Conservation (phyloP, 2,113 vertebrate species). For the Hemibagrus wyckioides region DNA sequence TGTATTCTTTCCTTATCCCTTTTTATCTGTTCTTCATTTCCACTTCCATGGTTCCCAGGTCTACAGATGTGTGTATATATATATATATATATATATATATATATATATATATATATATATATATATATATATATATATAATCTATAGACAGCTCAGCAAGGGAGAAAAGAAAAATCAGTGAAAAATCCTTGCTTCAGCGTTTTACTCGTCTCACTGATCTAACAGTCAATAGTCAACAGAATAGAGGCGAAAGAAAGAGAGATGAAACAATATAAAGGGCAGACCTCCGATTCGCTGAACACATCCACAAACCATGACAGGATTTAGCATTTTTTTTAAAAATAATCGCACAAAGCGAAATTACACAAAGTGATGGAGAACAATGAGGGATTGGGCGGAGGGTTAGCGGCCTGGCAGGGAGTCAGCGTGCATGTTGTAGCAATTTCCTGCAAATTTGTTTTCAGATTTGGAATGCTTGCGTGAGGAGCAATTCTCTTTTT, state of each 20-base stretch:
- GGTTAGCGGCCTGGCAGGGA: constrained; percentile 72
- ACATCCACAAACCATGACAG: constrained; percentile 34
- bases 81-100: too few species aligned
- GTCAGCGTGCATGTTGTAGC: constrained; percentile 75
- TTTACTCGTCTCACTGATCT: constrained; percentile 46
- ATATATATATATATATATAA: too few species aligned
- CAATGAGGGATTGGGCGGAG: constrained; percentile 54
- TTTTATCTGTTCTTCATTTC: constrained; percentile 39
- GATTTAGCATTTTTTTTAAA: constrained; percentile 57
- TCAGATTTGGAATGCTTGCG: constrained; percentile 74
- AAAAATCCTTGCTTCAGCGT: constrained; percentile 56
- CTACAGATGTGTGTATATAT: constrained; percentile 34
- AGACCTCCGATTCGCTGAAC: constrained; percentile 6
- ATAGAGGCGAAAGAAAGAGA: constrained; percentile 25
- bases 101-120: too few species aligned
- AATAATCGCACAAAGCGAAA: constrained; percentile 50
- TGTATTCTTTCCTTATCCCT: constrained; percentile 12
- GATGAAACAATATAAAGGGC: constrained; percentile 3
- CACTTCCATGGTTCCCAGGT: constrained; percentile 47
- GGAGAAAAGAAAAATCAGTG: constrained; percentile 40
- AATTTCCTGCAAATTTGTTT: constrained; percentile 79
- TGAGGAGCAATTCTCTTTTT: constrained; percentile 73
- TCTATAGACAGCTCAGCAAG: constrained; percentile 49
- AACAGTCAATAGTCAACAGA: constrained; percentile 57
- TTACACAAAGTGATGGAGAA: constrained; percentile 63